phyloP scores from a whole-genome alignment of 2,797 vertebrate genomes.

The Mormyrus hasselquistii region DNA sequence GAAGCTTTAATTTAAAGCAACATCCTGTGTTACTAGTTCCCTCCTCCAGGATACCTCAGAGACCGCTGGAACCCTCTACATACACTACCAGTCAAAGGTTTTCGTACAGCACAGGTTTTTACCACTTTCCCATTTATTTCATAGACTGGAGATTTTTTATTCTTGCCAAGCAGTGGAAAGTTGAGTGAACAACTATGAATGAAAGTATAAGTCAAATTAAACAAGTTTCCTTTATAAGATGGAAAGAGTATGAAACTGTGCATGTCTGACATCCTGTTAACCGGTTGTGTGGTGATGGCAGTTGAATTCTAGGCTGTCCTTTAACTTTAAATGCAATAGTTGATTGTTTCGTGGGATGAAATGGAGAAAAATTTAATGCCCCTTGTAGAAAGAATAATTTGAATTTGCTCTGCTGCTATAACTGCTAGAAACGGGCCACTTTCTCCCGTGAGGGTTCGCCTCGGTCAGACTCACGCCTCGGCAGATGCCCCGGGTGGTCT shows the following conservation, averaged over 20 bases:
- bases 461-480: slow-evolving; percentile 73
- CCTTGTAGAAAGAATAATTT: neutral
- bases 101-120: neutral
- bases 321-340: neutral
- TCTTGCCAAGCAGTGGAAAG: neutral
- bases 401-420: neutral
- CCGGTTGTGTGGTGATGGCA: neutral
- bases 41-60: neutral
- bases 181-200: neutral
- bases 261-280: neutral
- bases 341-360: neutral
- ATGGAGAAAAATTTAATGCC: neutral
- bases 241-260: neutral
- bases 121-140: neutral
- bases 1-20: neutral
- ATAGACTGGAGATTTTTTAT: neutral
- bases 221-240: neutral
- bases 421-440: neutral
- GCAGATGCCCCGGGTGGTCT: slow-evolving; percentile 73
- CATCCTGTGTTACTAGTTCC: neutral
- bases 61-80: neutral
- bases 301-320: neutral
- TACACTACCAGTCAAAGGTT: neutral
- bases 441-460: neutral
- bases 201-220: neutral